Conservation (phyloP, 2,888 invertebrate genomes). For the Lottia scabra region DNA sequence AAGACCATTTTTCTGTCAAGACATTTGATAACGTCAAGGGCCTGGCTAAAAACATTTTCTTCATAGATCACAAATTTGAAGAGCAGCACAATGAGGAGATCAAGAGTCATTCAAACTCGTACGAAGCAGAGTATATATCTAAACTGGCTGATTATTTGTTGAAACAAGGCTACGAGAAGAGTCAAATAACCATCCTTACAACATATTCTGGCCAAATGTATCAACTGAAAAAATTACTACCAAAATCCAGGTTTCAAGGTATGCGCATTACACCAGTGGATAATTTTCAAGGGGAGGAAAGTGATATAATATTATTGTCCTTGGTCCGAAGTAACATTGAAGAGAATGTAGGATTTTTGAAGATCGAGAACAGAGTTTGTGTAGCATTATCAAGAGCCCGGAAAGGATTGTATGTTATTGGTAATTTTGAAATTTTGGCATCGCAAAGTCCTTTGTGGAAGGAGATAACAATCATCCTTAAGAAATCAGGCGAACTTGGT, state of each 20-base stretch:
- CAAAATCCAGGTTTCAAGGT: slow-evolving; percentile 24
- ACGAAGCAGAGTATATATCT: slow-evolving; percentile 56
- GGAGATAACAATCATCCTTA: slow-evolving; percentile 52
- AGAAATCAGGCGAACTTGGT: slow-evolving; percentile 69
- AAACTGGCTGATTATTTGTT: slow-evolving; percentile 53
- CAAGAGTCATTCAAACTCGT: slow-evolving; percentile 51
- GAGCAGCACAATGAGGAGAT: slow-evolving; percentile 43
- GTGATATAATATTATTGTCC: slow-evolving; percentile 65
- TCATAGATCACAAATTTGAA: slow-evolving; percentile 49
- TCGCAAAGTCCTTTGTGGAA: slow-evolving; percentile 47
- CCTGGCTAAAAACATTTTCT: slow-evolving; percentile 50
- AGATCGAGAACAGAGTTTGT: slow-evolving; percentile 60
- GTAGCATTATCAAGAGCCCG: slow-evolving; percentile 64
- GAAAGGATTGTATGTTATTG: slow-evolving; percentile 49
- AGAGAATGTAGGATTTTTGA: slow-evolving; percentile 59
- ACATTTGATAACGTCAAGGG: slow-evolving; percentile 48
- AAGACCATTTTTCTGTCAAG: slow-evolving; percentile 48
- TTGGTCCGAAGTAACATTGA: slow-evolving; percentile 55
- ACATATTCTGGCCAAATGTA: slow-evolving; percentile 61
- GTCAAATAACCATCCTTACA: slow-evolving; percentile 60
- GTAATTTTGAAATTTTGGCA: slow-evolving; percentile 66
- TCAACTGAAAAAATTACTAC: slow-evolving; percentile 46
- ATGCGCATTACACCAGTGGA: slow-evolving; percentile 54
- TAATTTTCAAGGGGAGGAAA: slow-evolving; percentile 66
- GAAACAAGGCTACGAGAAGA: slow-evolving; percentile 55